Conservation (phyloP, 2,113 vertebrate genomes). For the Pampusana beccarii region DNA sequence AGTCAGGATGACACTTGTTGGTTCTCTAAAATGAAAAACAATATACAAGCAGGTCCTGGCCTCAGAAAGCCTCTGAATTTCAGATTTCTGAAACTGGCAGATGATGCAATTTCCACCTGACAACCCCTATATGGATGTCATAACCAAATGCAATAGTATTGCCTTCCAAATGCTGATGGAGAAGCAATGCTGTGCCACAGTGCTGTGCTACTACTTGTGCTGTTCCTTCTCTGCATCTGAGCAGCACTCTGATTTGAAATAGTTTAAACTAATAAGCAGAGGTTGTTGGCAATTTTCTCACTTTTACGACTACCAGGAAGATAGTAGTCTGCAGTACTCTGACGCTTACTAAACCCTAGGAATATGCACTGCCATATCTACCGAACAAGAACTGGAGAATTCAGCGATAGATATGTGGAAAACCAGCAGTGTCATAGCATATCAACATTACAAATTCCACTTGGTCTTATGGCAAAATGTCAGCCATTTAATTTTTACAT, state of each 20-base stretch:
- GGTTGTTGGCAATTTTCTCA: conserved; percentile 3
- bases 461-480: not conserved
- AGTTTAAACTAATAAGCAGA: not conserved
- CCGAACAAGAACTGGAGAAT: not conserved
- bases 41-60: not conserved
- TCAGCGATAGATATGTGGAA: not conserved
- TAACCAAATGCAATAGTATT: not conserved
- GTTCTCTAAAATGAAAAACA: not conserved
- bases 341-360: not conserved
- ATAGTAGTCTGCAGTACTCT: not conserved
- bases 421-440: not conserved
- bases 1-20: not conserved
- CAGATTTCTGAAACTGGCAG: not conserved
- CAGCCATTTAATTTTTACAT: not conserved
- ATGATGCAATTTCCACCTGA: not conserved
- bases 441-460: not conserved
- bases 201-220: not conserved
- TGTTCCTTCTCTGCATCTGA: not conserved
- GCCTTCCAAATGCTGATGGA: not conserved
- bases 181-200: not conserved
- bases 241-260: not conserved
- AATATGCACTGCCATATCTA: not conserved
- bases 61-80: not conserved
- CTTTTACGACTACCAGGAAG: not conserved
- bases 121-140: not conserved